Percentiles rank a stretch among this genome's conserved stretches.
These are phyloP conservation scores for Sebastes paucispinis DNA, from an alignment of 2,797 vertebrate genomes.

Conservation along the genomic window DNA sequence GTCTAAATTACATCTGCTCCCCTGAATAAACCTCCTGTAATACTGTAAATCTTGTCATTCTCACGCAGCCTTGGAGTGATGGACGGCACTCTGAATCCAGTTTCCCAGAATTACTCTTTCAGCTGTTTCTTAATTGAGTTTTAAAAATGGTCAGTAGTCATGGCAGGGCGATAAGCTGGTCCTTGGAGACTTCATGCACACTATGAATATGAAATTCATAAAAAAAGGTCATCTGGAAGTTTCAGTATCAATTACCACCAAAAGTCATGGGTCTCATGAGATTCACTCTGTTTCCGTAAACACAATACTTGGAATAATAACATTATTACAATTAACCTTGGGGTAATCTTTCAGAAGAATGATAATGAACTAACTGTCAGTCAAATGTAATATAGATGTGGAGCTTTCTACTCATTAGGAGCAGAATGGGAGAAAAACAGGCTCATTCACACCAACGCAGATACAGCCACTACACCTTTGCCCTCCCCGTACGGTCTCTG, in stretches of 20 bases:
- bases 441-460: conserved; percentile 25
- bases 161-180: conserved; percentile 39
- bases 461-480: conserved; percentile 28
- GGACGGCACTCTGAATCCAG: conserved; percentile 27
- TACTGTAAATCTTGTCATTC: background rate
- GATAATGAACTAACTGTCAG: conserved; percentile 58
- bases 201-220: conserved; percentile 57
- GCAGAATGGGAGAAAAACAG: background rate
- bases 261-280: conserved; percentile 47
- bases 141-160: conserved; percentile 41
- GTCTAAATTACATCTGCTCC: conserved; percentile 15
- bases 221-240: conserved; percentile 66
- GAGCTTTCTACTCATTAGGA: conserved; percentile 38
- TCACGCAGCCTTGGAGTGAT: conserved; percentile 12
- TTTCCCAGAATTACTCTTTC: conserved; percentile 38
- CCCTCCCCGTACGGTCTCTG: conserved; percentile 1
- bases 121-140: conserved; percentile 64
- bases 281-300: conserved; percentile 50
- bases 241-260: conserved; percentile 65
- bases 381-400: conserved; percentile 49
- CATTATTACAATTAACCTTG: conserved; percentile 61
- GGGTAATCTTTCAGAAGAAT: conserved; percentile 37
- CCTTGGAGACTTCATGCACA: conserved; percentile 42
- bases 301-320: conserved; percentile 39
- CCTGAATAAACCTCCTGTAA: conserved; percentile 27